These are phyloP conservation scores for Lamellibrachia columna DNA, from an alignment of 2,888 invertebrate genomes.

Conservation along the genomic window DNA sequence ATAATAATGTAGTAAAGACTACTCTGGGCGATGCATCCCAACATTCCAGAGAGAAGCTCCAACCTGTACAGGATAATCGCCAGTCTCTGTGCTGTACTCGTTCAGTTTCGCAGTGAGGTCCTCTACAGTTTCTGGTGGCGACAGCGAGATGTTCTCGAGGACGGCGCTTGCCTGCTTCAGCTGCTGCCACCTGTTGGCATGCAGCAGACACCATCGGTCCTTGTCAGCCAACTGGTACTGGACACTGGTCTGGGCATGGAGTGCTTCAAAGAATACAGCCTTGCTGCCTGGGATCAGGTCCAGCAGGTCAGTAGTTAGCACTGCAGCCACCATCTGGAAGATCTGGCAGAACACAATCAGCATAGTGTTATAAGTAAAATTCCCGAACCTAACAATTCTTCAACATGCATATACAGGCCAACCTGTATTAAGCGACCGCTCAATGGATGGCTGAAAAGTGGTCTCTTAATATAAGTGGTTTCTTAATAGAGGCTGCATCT, in stretches of 20 bases:
- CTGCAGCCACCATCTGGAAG: neutral
- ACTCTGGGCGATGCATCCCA: neutral
- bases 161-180: neutral
- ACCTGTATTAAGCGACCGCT: too few species aligned
- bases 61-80: neutral
- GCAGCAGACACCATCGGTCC: neutral
- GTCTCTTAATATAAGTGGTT: too few species aligned
- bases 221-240: neutral
- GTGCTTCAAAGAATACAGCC: neutral
- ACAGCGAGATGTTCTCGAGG: constrained; percentile 4
- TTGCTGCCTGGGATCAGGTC: neutral
- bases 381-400: too few species aligned
- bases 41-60: neutral
- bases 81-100: neutral
- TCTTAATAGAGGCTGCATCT: too few species aligned
- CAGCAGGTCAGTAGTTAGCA: neutral
- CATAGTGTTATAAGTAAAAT: neutral
- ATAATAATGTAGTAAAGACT: too few species aligned
- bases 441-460: too few species aligned
- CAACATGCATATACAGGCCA: too few species aligned
- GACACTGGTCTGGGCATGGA: neutral
- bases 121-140: neutral
- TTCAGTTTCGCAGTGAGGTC: constrained; percentile 1
- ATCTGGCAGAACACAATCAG: neutral
- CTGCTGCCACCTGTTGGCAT: constrained; percentile 4